These are phyloP conservation scores for Antechinus stuartii DNA, from an alignment of 2,113 vertebrate species.

Conservation along the genomic window DNA sequence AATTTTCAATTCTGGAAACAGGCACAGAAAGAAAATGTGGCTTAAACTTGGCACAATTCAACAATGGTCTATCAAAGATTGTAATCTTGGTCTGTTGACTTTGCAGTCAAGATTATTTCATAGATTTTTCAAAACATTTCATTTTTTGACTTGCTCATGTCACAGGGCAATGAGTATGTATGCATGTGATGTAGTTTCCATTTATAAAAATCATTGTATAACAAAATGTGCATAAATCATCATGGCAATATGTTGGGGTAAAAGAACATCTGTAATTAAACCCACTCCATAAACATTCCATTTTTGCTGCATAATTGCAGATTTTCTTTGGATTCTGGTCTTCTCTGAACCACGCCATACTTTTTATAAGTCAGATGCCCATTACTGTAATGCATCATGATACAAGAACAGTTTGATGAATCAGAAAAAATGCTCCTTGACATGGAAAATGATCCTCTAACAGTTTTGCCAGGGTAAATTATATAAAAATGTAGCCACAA, in stretches of 20 bases:
- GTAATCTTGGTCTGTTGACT: neutral
- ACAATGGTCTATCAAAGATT: neutral
- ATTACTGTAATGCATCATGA: conserved; percentile 67
- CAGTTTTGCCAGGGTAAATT: conserved; percentile 77
- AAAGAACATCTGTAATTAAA: conserved; percentile 65
- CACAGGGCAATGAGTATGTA: conserved; percentile 42
- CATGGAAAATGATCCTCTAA: conserved; percentile 72
- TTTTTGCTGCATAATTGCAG: conserved; percentile 59
- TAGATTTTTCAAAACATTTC: conserved; percentile 40
- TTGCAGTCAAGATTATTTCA: conserved; percentile 18
- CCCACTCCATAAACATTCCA: conserved; percentile 44
- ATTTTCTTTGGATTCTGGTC: conserved; percentile 51
- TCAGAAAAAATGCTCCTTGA: conserved; percentile 77
- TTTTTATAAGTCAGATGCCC: conserved; percentile 68
- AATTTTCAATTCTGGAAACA: neutral
- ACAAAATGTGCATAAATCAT: conserved; percentile 61
- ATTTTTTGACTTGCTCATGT: conserved; percentile 58
- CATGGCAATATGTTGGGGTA: conserved; percentile 62
- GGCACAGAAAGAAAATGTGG: neutral
- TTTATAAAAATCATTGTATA: conserved; percentile 63
- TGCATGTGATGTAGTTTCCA: conserved; percentile 43
- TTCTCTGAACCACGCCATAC: conserved; percentile 62
- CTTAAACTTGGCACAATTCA: neutral
- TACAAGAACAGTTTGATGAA: conserved; percentile 75
- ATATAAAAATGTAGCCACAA: conserved; percentile 69